Percentiles rank a stretch among this genome's conserved stretches.
These are phyloP conservation scores for Nephrocerus scutellatus DNA, from an alignment of 2,888 invertebrate species.

Conservation along the genomic window DNA sequence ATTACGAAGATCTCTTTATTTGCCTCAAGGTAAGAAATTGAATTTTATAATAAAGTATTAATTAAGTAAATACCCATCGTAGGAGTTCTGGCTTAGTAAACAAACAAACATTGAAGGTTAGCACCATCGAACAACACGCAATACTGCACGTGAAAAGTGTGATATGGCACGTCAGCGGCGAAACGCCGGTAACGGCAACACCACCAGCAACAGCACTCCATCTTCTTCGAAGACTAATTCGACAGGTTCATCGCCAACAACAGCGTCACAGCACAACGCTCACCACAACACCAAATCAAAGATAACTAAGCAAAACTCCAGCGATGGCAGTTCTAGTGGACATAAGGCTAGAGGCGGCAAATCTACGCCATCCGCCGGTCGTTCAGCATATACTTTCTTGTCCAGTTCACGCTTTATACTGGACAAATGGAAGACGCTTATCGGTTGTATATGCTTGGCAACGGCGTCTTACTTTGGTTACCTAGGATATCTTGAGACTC, in stretches of 20 bases:
- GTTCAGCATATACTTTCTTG: too few species aligned
- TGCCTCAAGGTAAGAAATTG: too few species aligned
- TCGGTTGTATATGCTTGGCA: conserved; percentile 57
- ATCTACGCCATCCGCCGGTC: too few species aligned
- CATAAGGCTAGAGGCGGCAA: conserved; percentile 11
- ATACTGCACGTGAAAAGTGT: too few species aligned
- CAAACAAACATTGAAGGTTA: background rate
- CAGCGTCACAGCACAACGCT: conserved; percentile 20
- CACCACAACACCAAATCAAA: conserved; percentile 15
- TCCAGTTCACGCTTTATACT: conserved; percentile 33
- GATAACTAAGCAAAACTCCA: conserved; percentile 19
- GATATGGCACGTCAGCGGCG: conserved; percentile 20
- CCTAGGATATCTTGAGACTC: conserved; percentile 76
- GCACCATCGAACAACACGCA: background rate
- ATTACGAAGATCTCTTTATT: too few species aligned
- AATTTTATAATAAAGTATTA: too few species aligned
- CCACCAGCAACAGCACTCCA: too few species aligned
- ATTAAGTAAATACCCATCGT: conserved; percentile 11
- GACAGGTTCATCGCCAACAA: conserved; percentile 15
- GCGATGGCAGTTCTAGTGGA: conserved; percentile 4
- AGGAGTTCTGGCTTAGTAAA: background rate
- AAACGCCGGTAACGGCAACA: conserved; percentile 15
- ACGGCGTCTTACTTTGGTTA: conserved; percentile 71
- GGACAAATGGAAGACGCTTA: conserved; percentile 55
- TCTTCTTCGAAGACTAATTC: too few species aligned